Evolutionary conservation across 2,888 invertebrate genomes (phyloP), one percentile per base, ranked within the genome.

Genomic region (Itoplectis maculator): DNA sequence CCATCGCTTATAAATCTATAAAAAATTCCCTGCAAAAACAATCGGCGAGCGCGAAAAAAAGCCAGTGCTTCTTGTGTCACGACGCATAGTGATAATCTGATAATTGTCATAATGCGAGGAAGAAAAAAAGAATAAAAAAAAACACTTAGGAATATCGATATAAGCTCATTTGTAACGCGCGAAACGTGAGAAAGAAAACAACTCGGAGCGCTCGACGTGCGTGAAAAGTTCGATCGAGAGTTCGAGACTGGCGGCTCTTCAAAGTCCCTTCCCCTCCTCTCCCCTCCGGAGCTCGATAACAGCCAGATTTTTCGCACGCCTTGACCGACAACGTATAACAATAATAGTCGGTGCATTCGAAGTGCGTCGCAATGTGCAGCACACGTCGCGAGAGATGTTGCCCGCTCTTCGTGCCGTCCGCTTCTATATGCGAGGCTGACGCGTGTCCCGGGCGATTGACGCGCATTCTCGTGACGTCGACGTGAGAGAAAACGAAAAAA

Each of bases 401-500:
- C 42, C 42, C 42, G 65, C 69, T 51, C 78, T 84, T 79, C 76
- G 29, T 51, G 73, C 59, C 59, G 76, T 51, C 56, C n/a, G n/a
- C n/a, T n/a, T n/a, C n/a, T n/a, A n/a, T n/a, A 72, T 40, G 49
- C 37, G 59, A 40, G 11, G 13, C 68, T 72, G 78, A 81, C 84
- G 70, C 78, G 82, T 84, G 80, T 84, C 78, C 56, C 56, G 54
- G n/a, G 18, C 69, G 79, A 63, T 74, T 69, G 82, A 79, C 80
- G 73, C 69, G 59, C 72, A 18, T 35, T 72, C 42, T 72, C 47
- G 40, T 45, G 47, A 37, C 70, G 70, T 68, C 51, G 69, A 59
- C 74, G 73, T 54, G 83, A 72, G 80, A 83, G 51, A 75, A 66
- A 54, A 18, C 7, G 29, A 11, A 29, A 13, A 56, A 81, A 83